Base-by-base conservation (phyloP, 1,140 invertebrate genomes). In the Argopecten irradians region DNA sequence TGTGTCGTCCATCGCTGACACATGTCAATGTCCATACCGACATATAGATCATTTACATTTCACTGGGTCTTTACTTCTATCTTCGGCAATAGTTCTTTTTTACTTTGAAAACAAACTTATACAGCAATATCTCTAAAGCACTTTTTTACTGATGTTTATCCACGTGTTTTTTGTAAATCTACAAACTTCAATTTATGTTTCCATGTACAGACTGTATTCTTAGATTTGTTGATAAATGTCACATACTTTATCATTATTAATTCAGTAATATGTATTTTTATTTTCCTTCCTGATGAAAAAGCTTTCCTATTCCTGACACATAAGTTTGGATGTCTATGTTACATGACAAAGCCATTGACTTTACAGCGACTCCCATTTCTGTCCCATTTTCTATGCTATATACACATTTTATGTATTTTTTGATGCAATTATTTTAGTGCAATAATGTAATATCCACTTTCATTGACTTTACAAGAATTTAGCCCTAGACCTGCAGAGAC, bases 391-490 rank as follows among this genome's bases (percentile, higher is more conserved):
- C 13, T 39, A n/a, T 71, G 22, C 5, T 71, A 71, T n/a, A n/a
- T n/a, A 71, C 55, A 28, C 28, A 71, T 28, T 71, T 71, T 71
- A 46, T 46, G 43, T 71, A 28, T n/a, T 71, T 71, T 71, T 71
- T 71, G 55, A 71, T 71, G 55, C 55, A 28, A 71, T 71, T 71
- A 28, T 71, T 71, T 71, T 28, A 71, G 55, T 71, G 55, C 55
- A 71, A 71, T 71, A 71, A 71, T 28, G 55, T 16, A 71, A 71
- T 71, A n/a, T 28, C 55, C 28, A n/a, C 13, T 71, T 71, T 8
- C 36, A 39, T 39, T 39, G 36, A 39, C 36, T n/a, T n/a, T n/a
- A n/a, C n/a, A n/a, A n/a, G n/a, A n/a, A n/a, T n/a, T n/a, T n/a
- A n/a, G n/a, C n/a, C n/a, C n/a, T n/a, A n/a, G n/a, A n/a, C n/a